Evolutionary conservation across 2,113 vertebrate species (phyloP), one percentile per base, ranked within the genome.

Genomic region (Otus sunia): DNA sequence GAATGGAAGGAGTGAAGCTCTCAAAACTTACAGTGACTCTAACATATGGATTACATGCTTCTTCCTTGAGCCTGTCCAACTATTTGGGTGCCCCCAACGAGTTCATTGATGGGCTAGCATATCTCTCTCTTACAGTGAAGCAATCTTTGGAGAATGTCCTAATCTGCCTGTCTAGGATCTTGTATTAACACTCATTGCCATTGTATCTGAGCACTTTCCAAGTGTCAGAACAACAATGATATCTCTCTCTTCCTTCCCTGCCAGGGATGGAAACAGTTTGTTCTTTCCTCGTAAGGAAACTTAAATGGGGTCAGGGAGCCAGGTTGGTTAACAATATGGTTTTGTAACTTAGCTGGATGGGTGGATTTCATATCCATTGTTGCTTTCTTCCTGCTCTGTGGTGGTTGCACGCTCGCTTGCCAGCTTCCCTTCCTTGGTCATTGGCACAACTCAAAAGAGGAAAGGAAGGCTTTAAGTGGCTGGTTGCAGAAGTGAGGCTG

Each of bases 311-410:
- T 95, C 95, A 93, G 92, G 75, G 76, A 95, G 76, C 76, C 91
- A 89, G 80, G 74, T 50, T 94, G 81, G 92, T 91, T 93, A 91
- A 96, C 96, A 96, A 95, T 96, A 83, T 52, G 76, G 79, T 91
- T 96, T 91, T 94, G 91, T 94, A 86, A 91, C 76, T 91, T 43
- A 59, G 77, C 76, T 94, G 66, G 83, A 71, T 89, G 96, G 92
- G 88, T 94, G 96, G 92, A 94, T 94, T 95, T 97, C 69, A 27
- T 89, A 90, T 58, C 86, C 86, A 91, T 96, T 96, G 96, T 96
- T 96, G 85, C 85, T 87, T 92, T 95, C 88, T 96, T 96, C 96
- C 97, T 96, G 97, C 95, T 73, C 73, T 81, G 84, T 68, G 91
- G 77, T 91, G 73, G 80, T 47, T 87, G 90, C 82, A 58, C 5